Percentiles rank a stretch among this genome's conserved stretches.
phyloP scores from a whole-genome alignment of 2,113 vertebrate species.

The Petromus typicus region DNA sequence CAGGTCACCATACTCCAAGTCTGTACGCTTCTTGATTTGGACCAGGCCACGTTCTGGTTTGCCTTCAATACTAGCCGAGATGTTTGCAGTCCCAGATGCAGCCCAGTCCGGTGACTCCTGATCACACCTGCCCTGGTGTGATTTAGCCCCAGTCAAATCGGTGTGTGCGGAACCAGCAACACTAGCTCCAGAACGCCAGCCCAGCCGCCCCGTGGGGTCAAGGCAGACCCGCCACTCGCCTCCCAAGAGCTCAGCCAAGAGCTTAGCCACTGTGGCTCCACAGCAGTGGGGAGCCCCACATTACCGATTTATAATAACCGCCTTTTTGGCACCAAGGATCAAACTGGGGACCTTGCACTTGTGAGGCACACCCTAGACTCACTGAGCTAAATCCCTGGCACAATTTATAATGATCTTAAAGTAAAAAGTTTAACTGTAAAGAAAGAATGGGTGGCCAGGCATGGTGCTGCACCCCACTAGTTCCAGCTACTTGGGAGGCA shows the following conservation, averaged over 20 bases:
- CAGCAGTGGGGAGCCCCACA: neutral
- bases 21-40: constrained; percentile 98
- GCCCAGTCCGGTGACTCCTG: constrained; percentile 82
- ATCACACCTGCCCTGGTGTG: neutral
- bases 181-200: neutral
- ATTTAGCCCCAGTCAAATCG: neutral
- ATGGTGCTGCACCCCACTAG: neutral
- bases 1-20: neutral
- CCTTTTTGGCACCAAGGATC: too few species aligned
- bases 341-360: too few species aligned
- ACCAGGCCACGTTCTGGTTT: constrained; percentile 96
- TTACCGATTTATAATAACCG: neutral
- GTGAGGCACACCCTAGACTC: too few species aligned
- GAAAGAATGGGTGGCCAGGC: neutral
- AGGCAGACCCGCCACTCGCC: too few species aligned
- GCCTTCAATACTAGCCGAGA: constrained; percentile 95
- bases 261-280: neutral
- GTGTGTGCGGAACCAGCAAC: neutral
- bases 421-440: neutral
- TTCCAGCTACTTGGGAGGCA: neutral
- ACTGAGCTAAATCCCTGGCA: too few species aligned
- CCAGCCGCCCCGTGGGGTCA: neutral
- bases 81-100: constrained; percentile 93
- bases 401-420: neutral
- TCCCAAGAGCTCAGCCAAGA: neutral